Evolutionary conservation across 1,140 invertebrate genomes (phyloP).

Genomic region (Drosophila sproati): DNA sequence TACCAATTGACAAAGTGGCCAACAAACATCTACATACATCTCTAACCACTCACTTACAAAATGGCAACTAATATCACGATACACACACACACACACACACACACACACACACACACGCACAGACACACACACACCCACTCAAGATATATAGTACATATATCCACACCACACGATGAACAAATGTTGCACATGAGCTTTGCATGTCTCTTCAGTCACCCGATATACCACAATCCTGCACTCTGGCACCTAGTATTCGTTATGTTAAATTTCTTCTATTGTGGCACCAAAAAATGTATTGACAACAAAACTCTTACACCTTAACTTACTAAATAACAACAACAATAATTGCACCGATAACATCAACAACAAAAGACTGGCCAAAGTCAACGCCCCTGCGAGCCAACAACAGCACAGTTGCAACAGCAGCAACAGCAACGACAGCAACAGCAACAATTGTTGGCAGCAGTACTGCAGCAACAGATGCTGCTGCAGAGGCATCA

Average conservation of each 20-base stretch:
- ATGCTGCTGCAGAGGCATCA: constrained; percentile 22
- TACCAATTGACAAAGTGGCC: constrained; percentile 8
- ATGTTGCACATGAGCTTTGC: constrained; percentile 37
- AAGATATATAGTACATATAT: constrained; percentile 9
- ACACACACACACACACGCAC: neutral
- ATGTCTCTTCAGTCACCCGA: constrained; percentile 29
- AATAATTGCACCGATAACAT: constrained; percentile 38
- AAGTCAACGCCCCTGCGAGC: constrained; percentile 63
- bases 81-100: constrained; percentile 5
- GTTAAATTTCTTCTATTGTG: constrained; percentile 65
- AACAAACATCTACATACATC: constrained; percentile 38
- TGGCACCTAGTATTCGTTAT: constrained; percentile 17
- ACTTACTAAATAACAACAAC: constrained; percentile 56
- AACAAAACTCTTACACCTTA: constrained; percentile 74
- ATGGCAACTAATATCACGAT: constrained; percentile 50
- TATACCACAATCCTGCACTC: constrained; percentile 23
- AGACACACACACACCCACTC: no score
- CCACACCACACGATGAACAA: constrained; percentile 12
- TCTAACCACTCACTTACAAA: constrained; percentile 70
- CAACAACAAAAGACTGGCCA: constrained; percentile 63
- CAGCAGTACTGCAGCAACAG: constrained; percentile 30
- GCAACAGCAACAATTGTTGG: constrained; percentile 21
- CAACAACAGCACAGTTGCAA: constrained; percentile 49
- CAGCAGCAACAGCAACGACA: constrained; percentile 21
- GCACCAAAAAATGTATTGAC: constrained; percentile 69